Evolutionary conservation across 2,113 vertebrate species (phyloP).

Genomic region (Pleuronectes platessa): DNA sequence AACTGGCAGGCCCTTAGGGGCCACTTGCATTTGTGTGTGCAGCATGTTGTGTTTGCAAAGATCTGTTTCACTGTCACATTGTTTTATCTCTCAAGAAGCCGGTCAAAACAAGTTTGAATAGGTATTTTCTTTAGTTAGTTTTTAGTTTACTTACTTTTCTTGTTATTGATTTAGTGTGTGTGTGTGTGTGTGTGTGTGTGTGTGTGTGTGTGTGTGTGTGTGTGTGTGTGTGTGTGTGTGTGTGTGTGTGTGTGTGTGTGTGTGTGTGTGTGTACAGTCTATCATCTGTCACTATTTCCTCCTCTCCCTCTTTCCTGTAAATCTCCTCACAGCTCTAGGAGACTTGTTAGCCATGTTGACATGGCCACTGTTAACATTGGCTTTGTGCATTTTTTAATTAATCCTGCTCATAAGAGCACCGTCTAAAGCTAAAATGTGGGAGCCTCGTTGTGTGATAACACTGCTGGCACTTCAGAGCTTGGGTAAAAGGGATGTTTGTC

Average conservation of each 20-base stretch:
- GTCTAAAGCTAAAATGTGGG: slow-evolving; percentile 60
- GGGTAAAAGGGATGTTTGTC: slow-evolving; percentile 80
- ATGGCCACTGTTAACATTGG: slow-evolving; percentile 72
- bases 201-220: not conserved
- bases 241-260: not conserved
- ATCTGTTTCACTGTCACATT: not conserved
- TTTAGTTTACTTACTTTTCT: not conserved
- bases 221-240: too few relatives aligned
- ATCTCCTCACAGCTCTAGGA: slow-evolving; percentile 35
- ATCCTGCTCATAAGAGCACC: slow-evolving; percentile 63
- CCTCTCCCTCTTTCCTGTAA: slow-evolving; percentile 28
- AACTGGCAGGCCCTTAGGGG: not conserved
- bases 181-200: not conserved
- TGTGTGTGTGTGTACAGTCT: not conserved
- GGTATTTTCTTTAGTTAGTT: not conserved
- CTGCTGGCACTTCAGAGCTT: slow-evolving; percentile 69
- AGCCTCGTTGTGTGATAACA: slow-evolving; percentile 67
- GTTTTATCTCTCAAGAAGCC: not conserved
- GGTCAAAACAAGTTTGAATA: not conserved
- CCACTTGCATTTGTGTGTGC: not conserved
- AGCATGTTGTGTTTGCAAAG: not conserved
- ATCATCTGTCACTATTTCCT: slow-evolving; percentile 22
- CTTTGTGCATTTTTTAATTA: slow-evolving; percentile 73
- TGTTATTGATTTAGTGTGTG: not conserved
- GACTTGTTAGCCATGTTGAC: slow-evolving; percentile 66